Conservation (phyloP, 2,797 vertebrate genomes). For the Poeciliopsis gracilis region DNA sequence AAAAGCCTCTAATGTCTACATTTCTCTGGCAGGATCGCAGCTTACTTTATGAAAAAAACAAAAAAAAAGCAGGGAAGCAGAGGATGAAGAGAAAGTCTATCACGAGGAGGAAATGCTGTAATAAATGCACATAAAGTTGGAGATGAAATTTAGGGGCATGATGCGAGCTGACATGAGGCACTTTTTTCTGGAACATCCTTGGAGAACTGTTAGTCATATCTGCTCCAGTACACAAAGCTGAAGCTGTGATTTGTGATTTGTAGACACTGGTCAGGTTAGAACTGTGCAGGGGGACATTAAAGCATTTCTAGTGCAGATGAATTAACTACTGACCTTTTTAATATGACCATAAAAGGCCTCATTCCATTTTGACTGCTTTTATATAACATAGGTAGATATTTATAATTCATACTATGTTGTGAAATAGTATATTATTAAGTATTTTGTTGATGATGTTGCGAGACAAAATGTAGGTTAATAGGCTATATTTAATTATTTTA, state of each 20-base stretch:
- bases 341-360: not conserved
- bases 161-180: constrained; percentile 7
- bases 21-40: not conserved
- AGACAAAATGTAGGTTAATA: not conserved
- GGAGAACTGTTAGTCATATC: constrained; percentile 26
- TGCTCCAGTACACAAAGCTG: constrained; percentile 27
- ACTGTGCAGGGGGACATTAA: constrained; percentile 7
- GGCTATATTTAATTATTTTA: not conserved
- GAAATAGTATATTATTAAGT: not conserved
- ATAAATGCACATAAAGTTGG: not conserved
- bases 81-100: not conserved
- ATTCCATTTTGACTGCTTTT: not conserved
- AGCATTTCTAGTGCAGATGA: not conserved
- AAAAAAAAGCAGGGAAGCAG: constrained; percentile 4
- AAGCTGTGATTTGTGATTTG: constrained; percentile 23
- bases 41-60: constrained; percentile 17
- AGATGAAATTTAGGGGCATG: not conserved
- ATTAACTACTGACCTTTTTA: not conserved
- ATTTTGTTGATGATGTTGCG: not conserved
- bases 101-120: not conserved
- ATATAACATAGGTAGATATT: not conserved
- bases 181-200: constrained; percentile 37
- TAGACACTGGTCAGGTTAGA: constrained; percentile 7
- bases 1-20: constrained; percentile 14
- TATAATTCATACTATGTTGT: not conserved